Conservation (phyloP, 2,797 vertebrate genomes). For the Smutsia temminckii region DNA sequence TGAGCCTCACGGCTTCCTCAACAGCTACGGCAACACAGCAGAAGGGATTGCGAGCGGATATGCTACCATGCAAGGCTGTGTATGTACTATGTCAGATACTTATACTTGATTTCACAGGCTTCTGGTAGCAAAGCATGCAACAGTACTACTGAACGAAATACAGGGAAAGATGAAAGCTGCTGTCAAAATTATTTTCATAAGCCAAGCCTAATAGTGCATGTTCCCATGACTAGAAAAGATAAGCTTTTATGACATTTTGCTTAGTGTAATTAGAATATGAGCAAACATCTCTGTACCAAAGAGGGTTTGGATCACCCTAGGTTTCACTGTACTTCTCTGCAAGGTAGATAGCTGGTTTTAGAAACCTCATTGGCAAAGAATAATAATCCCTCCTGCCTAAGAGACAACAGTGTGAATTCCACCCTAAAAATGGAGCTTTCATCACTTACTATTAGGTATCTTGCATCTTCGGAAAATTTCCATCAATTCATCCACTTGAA, state of each 20-base stretch:
- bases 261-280: neutral
- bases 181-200: neutral
- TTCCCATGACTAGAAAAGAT: neutral
- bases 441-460: slow-evolving; percentile 96
- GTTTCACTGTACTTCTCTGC: neutral
- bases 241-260: neutral
- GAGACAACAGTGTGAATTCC: neutral
- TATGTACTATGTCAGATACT: neutral
- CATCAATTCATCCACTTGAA: slow-evolving; percentile 98
- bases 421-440: neutral
- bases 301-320: neutral
- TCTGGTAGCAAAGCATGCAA: neutral
- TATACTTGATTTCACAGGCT: neutral
- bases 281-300: neutral
- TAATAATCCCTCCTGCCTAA: neutral
- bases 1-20: slow-evolving; percentile 95
- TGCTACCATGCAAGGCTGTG: neutral
- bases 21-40: slow-evolving; percentile 85
- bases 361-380: neutral
- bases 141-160: neutral
- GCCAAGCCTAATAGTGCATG: neutral
- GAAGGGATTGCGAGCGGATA: neutral
- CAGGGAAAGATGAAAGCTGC: neutral
- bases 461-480: slow-evolving; percentile 97
- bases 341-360: neutral